Evolutionary conservation across 2,888 invertebrate species (phyloP).

Genomic region (Rotaria magnacalcarata): DNA sequence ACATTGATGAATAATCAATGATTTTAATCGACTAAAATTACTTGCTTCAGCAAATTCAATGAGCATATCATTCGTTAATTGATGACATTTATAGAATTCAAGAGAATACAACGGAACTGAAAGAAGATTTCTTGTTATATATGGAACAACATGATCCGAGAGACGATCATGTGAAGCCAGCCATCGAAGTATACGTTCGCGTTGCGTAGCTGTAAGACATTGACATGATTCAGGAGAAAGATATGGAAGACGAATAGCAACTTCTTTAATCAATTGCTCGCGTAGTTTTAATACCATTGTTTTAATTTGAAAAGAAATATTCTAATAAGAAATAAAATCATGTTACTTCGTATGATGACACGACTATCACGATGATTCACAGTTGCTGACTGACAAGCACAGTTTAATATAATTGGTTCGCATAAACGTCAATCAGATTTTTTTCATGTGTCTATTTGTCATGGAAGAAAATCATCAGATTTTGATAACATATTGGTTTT

Average conservation of each 20-base stretch:
- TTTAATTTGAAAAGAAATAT: not conserved
- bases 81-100: slow-evolving; percentile 15
- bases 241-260: not conserved
- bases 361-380: not conserved
- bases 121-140: not conserved
- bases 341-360: not conserved
- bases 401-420: not conserved
- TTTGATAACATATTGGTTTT: too few species aligned
- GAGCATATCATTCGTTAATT: slow-evolving; percentile 26
- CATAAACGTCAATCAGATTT: not conserved
- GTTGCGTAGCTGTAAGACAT: slow-evolving; percentile 5
- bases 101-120: not conserved
- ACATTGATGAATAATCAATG: slow-evolving; percentile 7
- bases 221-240: not conserved
- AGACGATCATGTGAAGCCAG: not conserved
- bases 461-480: too few species aligned
- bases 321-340: too few species aligned
- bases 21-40: slow-evolving; percentile 16
- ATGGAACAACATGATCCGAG: not conserved
- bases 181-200: slow-evolving; percentile 32
- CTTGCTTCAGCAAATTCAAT: slow-evolving; percentile 14
- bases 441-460: not conserved
- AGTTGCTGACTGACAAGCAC: not conserved
- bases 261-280: not conserved
- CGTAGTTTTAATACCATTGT: slow-evolving; percentile 26